Conservation (phyloP, 23 tunicate species). For the Trididemnum nubilum region DNA sequence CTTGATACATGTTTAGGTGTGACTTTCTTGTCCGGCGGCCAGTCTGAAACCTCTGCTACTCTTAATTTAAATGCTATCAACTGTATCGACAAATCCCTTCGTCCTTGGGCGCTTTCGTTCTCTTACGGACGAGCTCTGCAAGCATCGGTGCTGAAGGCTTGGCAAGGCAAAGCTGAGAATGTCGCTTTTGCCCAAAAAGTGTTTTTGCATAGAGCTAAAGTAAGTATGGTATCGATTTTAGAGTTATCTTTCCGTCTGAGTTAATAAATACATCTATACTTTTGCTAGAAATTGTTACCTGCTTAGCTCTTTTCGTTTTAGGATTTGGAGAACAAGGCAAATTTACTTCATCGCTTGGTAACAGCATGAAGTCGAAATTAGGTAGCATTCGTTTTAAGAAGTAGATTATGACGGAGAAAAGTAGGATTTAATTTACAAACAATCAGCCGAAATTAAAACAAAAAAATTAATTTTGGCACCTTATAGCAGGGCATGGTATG, state of each 20-base stretch:
- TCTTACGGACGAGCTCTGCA: conserved; percentile 82
- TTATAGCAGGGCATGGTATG: no score
- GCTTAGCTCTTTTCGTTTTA: no score
- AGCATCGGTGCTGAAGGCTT: conserved; percentile 69
- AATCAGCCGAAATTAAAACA: no score
- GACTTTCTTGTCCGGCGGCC: conserved; percentile 75
- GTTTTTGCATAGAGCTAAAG: conserved; percentile 57
- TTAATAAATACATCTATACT: no score
- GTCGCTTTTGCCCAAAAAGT: conserved; percentile 50
- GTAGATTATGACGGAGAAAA: no score
- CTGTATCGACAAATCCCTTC: conserved; percentile 27
- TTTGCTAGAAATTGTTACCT: no score
- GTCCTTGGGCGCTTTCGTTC: conserved; percentile 73
- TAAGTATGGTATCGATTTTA: conserved; percentile 22
- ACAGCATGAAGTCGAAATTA: no score
- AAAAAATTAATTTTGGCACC: no score
- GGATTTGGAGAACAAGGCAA: no score
- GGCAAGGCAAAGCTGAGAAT: conserved; percentile 77
- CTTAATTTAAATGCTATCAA: conserved; percentile 66
- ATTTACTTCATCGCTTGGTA: neutral
- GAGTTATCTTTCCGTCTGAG: no score
- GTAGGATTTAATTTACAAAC: no score
- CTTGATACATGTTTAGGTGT: conserved; percentile 45
- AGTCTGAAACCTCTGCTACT: conserved; percentile 65
- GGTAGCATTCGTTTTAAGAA: no score